phyloP scores from a whole-genome alignment of 2,113 vertebrate genomes.

The Brachirus orientalis region DNA sequence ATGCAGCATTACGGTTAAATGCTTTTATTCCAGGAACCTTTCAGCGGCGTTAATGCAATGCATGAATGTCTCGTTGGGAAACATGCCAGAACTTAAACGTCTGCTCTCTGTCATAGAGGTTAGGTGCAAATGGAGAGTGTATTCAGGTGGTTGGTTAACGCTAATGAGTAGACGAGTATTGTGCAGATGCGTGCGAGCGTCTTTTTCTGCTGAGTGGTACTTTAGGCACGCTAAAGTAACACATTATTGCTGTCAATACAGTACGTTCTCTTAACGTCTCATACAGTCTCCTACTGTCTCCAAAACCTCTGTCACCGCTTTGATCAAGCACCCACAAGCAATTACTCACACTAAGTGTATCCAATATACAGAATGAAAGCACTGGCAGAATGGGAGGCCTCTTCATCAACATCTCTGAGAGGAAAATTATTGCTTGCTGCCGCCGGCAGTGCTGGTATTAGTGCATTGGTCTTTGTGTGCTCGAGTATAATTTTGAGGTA shows the following conservation, averaged over 20 bases:
- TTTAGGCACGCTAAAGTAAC: conserved; percentile 21
- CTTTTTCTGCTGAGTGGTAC: conserved; percentile 7
- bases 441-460: background rate
- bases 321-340: conserved; percentile 49
- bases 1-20: background rate
- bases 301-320: conserved; percentile 40
- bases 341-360: conserved; percentile 52
- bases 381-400: conserved; percentile 15
- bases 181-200: conserved; percentile 8
- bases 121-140: background rate
- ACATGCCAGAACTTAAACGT: background rate
- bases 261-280: conserved; percentile 39
- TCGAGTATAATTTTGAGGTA: too few relatives aligned
- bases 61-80: background rate
- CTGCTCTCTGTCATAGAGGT: background rate
- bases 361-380: conserved; percentile 37
- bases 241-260: conserved; percentile 20
- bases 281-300: conserved; percentile 21
- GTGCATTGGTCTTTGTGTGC: background rate
- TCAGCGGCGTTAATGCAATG: background rate
- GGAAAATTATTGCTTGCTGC: conserved; percentile 6
- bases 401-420: conserved; percentile 30
- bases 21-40: conserved; percentile 1
- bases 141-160: conserved; percentile 1
- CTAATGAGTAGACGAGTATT: conserved; percentile 1